Conservation (phyloP, 1,140 invertebrate genomes). For the Drosophila paulistorum region DNA sequence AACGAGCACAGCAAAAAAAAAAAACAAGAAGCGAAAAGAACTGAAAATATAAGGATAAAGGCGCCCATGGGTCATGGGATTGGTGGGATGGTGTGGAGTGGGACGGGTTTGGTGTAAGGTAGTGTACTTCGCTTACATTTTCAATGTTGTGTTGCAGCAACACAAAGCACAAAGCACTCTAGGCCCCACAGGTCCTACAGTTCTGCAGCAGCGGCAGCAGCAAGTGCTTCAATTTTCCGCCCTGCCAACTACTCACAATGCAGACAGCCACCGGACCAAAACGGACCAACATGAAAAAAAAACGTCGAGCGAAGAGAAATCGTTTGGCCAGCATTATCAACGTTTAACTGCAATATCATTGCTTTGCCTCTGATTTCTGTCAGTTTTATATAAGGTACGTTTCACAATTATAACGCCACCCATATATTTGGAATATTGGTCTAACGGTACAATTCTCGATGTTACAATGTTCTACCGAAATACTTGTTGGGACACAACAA, state of each 20-base stretch:
- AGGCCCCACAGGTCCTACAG: constrained; percentile 27
- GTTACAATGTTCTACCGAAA: no score
- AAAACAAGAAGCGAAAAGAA: constrained; percentile 20
- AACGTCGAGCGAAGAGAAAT: constrained; percentile 15
- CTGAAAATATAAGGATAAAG: constrained; percentile 29
- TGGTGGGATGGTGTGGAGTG: constrained; percentile 3
- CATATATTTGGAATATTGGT: no score
- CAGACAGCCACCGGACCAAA: constrained; percentile 20
- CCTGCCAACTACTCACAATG: constrained; percentile 64
- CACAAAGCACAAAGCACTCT: constrained; percentile 44
- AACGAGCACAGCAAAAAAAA: constrained; percentile 46
- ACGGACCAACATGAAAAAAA: constrained; percentile 27
- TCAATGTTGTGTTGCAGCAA: constrained; percentile 61
- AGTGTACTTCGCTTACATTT: constrained; percentile 47
- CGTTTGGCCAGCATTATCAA: constrained; percentile 66
- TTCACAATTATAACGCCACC: no score
- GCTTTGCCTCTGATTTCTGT: constrained; percentile 26
- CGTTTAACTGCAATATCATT: constrained; percentile 75
- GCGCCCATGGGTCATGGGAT: neutral
- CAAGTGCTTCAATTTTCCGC: constrained; percentile 78
- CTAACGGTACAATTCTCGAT: no score
- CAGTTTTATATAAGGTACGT: constrained; percentile 11
- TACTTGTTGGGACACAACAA: no score
- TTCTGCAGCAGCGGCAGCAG: constrained; percentile 24
- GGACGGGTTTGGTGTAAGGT: neutral